phyloP scores from a whole-genome alignment of 2,113 vertebrate species.

The Tychaedon coryphoeus region DNA sequence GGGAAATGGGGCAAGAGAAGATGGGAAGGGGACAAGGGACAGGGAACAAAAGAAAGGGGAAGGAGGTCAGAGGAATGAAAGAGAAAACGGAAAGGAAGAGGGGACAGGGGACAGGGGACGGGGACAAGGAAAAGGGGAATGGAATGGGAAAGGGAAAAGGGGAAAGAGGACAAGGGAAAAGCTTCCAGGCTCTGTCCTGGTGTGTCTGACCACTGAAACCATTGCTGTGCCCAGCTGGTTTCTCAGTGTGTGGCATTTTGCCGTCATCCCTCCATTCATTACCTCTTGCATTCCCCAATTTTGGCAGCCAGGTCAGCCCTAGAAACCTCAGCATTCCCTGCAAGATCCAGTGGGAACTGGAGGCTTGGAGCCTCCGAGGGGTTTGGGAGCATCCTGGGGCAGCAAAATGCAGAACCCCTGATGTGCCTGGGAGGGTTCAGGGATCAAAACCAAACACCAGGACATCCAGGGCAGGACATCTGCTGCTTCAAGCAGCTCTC shows the following conservation, averaged over 20 bases:
- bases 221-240: background rate
- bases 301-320: background rate
- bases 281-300: background rate
- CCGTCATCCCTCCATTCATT: background rate
- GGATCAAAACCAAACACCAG: background rate
- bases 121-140: too few species aligned
- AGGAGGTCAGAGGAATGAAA: background rate
- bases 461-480: background rate
- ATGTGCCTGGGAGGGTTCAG: background rate
- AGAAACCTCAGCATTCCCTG: background rate
- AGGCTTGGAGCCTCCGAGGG: accelerated
- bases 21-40: background rate
- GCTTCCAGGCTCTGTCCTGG: background rate
- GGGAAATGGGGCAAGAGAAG: too few species aligned
- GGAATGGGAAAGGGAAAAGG: background rate
- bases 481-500: accelerated
- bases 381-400: accelerated
- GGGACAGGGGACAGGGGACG: accelerated
- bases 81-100: background rate
- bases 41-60: background rate
- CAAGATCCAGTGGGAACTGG: background rate
- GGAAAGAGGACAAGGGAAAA: background rate
- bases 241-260: background rate
- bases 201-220: background rate
- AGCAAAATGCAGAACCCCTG: background rate